Evolutionary conservation across 2,888 invertebrate genomes (phyloP).

Genomic region (Laothoe populi): DNA sequence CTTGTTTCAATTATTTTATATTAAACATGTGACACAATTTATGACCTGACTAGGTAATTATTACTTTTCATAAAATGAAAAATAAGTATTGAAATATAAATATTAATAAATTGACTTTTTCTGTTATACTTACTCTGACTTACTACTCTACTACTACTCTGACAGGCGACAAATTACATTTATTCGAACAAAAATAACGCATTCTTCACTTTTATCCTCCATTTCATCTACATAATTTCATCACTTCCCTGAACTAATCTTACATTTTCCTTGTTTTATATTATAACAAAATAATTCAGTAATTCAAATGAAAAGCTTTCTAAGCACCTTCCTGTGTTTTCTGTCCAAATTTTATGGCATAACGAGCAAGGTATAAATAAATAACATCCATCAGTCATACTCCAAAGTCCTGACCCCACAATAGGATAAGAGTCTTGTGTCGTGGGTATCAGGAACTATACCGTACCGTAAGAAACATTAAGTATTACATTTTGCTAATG

Average conservation of each 20-base stretch:
- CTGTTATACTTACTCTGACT: neutral
- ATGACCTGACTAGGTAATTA: too few species aligned
- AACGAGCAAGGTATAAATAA: too few species aligned
- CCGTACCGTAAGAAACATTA: too few species aligned
- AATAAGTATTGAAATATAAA: too few species aligned
- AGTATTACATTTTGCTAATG: too few species aligned
- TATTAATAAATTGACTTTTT: neutral
- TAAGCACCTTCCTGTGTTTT: neutral
- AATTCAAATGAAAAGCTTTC: neutral
- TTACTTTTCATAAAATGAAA: too few species aligned
- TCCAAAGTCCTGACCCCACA: too few species aligned
- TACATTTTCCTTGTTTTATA: neutral
- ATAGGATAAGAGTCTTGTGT: too few species aligned
- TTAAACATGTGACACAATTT: too few species aligned
- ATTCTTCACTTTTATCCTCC: slow-evolving; percentile 2
- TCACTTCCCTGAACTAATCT: neutral
- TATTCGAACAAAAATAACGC: slow-evolving; percentile 13
- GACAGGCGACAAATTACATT: neutral
- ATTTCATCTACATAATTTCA: slow-evolving; percentile 16
- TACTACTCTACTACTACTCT: neutral
- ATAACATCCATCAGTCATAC: too few species aligned
- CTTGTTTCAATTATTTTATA: too few species aligned
- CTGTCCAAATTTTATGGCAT: neutral
- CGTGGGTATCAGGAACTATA: too few species aligned
- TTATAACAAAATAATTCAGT: neutral